Evolutionary conservation across 2,797 vertebrate species (phyloP).

Genomic region (Galago senegalensis): DNA sequence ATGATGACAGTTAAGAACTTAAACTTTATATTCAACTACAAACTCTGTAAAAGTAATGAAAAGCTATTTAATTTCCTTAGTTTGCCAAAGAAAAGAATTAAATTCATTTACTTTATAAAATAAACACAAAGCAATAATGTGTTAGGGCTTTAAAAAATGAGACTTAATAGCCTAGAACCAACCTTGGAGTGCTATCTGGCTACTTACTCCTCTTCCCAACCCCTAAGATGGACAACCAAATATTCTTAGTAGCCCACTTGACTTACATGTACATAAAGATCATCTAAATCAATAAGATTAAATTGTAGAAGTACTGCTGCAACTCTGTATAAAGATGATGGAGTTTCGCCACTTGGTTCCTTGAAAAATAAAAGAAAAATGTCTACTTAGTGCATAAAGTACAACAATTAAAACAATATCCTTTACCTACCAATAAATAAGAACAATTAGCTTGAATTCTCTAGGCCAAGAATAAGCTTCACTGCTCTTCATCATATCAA

Average conservation of each 20-base stretch:
- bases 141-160: slow-evolving; percentile 57
- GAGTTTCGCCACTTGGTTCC: slow-evolving; percentile 99
- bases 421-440: slow-evolving; percentile 56
- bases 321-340: slow-evolving; percentile 97
- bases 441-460: slow-evolving; percentile 64
- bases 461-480: slow-evolving; percentile 62
- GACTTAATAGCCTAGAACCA: slow-evolving; percentile 47
- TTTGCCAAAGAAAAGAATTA: slow-evolving; percentile 40
- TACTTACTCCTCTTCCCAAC: slow-evolving; percentile 41
- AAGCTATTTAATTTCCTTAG: slow-evolving; percentile 12
- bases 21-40: slow-evolving; percentile 40
- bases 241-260: slow-evolving; percentile 55
- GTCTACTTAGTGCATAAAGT: slow-evolving; percentile 71
- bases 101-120: slow-evolving; percentile 55
- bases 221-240: slow-evolving; percentile 52
- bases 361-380: slow-evolving; percentile 84
- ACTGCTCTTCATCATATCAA: slow-evolving; percentile 52
- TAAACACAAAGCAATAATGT: slow-evolving; percentile 66
- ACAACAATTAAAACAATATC: slow-evolving; percentile 59
- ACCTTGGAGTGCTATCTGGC: not conserved
- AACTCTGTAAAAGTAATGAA: slow-evolving; percentile 25
- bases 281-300: slow-evolving; percentile 97
- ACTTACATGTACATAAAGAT: slow-evolving; percentile 99
- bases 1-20: slow-evolving; percentile 59
- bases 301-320: slow-evolving; percentile 98